Base-by-base conservation (phyloP, 2,888 invertebrate genomes). In the Phymatocera aterrima region DNA sequence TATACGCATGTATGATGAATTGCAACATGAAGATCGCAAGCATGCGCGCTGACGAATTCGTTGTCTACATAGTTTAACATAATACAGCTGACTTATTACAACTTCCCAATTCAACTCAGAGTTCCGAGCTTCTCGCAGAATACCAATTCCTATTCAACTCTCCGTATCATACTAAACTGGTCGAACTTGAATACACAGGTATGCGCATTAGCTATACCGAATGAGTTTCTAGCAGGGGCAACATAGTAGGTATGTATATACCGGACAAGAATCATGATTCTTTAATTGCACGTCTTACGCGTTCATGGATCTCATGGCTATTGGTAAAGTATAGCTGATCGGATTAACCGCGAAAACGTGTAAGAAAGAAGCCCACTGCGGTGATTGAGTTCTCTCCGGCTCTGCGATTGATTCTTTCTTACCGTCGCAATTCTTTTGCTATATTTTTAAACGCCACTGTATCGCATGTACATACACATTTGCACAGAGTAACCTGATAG, bases 41-140 rank as follows among this genome's bases (percentile, higher is more conserved):
- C 57, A 3, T 21, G 10, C 24, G 15, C 15, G 40, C 3, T 40
- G 40, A 40, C 40, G 8, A 40, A 40, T 40, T 40, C 40, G 40
- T n/a, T n/a, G n/a, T n/a, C n/a, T n/a, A n/a, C n/a, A n/a, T n/a
- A 43, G 8, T 43, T 12, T 43, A 43, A 43, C 43, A 43, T 1
- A 43, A 1, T 12, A 43, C 43, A 6, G 12, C 6, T 43, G 6
- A 12, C 1, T 6, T 43, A 10, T 43, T 24, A 46, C 40, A 4
- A 46, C 43, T 46, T 68, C 46, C 5, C 2, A 18, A 72, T 72
- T 72, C 72, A 51, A 72, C 31, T 51, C 72, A 51, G 34, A 5
- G 28, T 18, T 34, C 3, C 21, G 18, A 21, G 34, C 18, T 2
- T 48, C 31, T 34, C 72, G 51, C 8, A 1, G 34, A 72, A 51